Base-by-base conservation (phyloP, 2,888 invertebrate genomes). In the Kryphioiulus occultus region DNA sequence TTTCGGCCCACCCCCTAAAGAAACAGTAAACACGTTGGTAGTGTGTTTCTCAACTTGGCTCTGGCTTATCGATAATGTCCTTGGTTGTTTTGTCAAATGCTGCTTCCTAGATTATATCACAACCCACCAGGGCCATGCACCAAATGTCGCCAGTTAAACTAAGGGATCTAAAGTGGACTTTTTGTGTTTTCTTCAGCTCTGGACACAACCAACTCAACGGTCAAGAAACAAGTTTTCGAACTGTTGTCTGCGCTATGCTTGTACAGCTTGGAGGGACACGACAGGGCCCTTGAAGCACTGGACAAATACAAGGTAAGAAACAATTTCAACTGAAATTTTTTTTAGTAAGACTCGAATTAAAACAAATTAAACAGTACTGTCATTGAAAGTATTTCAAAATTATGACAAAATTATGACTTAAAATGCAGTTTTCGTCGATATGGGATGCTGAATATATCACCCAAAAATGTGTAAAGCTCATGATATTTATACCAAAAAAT, bases 211-310 rank as follows among this genome's bases (percentile, higher is more conserved):
- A 97, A 97, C 91, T 95, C 95, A 87, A 95, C 96, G 89, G 97
- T 98, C 90, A 98, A 98, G 94, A 98, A 98, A 93, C 98, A 98
- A 94, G 97, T 98, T 91, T 96, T 98, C 92, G 98, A 99, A 93
- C 93, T 99, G 89, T 94, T 99, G 90, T 97, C 98, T 87, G 98
- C 98, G 44, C 93, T 99, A 89, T 98, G 98, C 92, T 97, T 97
- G 88, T 98, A 98, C 94, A 98, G 96, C 91, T 94, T 95, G 89
- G 97, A 98, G 90, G 98, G 97, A 86, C 96, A 97, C 91, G 94
- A 95, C 89, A 94, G 97, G 90, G 96, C 96, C 88, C 94, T 97
- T 90, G 97, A 98, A 92, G 96, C 97, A 53, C 94, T 99, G 90
- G 97, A 98, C 91, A 95, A 96, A 92, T 98, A 96, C 92, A 97